Base-by-base conservation (phyloP, 2,113 vertebrate species). In the Tylochromis polylepis region DNA sequence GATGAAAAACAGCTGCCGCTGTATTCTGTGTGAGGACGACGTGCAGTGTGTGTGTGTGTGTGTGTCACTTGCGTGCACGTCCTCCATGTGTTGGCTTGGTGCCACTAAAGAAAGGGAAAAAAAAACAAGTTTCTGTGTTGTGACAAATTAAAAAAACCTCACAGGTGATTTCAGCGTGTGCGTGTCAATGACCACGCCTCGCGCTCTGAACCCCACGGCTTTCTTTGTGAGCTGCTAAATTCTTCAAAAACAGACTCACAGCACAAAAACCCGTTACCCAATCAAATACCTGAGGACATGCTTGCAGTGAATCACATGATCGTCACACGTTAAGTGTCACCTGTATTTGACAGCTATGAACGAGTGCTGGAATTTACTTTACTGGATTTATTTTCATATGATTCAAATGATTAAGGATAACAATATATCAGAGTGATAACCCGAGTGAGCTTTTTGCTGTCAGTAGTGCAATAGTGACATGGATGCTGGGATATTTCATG, bases 1-100 rank as follows among this genome's bases (percentile, higher is more conserved):
- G 92, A 94, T 94, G 87, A 93, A 92, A 94, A 95, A 91, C 90
- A 93, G 82, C 83, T 81, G 57, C 86, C 34, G 62, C 88, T 88
- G 87, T 88, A 31, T 84, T 88, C 82, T 41, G 65, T 72, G 82
- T 67, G 85, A 80, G 86, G 84, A 90, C 49, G 67, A 91, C 22
- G 34, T 86, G 92, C 62, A 77, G 77, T 67, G 82, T 83, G 75
- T 79, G 58, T 83, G 51, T 62, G 72, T 78, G 36, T 46, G 87
- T 49, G 46, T 49, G 84, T 79, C 84, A 86, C 79, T 83, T 77
- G 75, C 82, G 82, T 82, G 49, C 55, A 60, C 56, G 51, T 67
- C 67, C 41, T 72, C 38, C 4, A 43, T 14, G 81, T 29, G 41
- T 41, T 91, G 89, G 84, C 84, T 82, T 36, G 2, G 5, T 82